These are phyloP conservation scores for Plectropomus leopardus DNA, from an alignment of 2,113 vertebrate genomes.

Conservation along the genomic window DNA sequence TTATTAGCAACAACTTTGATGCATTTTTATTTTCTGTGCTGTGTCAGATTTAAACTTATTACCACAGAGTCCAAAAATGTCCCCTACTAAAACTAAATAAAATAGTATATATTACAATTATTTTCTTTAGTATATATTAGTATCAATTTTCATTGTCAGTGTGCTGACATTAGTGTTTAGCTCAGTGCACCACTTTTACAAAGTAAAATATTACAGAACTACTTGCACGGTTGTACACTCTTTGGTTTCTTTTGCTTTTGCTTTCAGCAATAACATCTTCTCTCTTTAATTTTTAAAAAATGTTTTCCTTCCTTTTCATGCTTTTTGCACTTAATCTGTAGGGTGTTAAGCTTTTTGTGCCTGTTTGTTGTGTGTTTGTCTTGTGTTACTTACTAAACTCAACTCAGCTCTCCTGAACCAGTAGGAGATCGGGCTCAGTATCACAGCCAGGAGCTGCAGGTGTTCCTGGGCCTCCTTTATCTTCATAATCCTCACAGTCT, in stretches of 20 bases:
- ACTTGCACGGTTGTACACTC: background rate
- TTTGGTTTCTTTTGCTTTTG: background rate
- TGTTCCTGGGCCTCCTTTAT: constrained; percentile 38
- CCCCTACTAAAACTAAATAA: too few species aligned
- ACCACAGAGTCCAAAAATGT: too few species aligned
- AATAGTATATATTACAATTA: too few species aligned
- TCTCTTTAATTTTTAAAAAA: background rate
- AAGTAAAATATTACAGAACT: too few species aligned
- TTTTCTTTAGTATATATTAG: too few species aligned
- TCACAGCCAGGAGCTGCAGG: constrained; percentile 34
- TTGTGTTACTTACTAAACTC: background rate
- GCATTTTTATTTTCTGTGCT: too few species aligned
- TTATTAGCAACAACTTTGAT: too few species aligned
- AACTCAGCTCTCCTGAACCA: background rate
- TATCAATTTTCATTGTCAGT: too few species aligned
- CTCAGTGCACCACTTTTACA: too few species aligned
- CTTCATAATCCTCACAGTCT: constrained; percentile 64
- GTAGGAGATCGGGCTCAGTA: constrained; percentile 38
- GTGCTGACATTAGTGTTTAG: too few species aligned
- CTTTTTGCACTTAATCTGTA: background rate
- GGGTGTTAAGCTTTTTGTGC: background rate
- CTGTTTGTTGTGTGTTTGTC: background rate
- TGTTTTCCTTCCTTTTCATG: background rate
- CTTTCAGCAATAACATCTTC: background rate
- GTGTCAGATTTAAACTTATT: too few species aligned